A percentile compares a stretch with the other conserved stretches of the same genome.
phyloP scores from a whole-genome alignment of 2,113 vertebrate species.

The Apistogramma diplotaenia region DNA sequence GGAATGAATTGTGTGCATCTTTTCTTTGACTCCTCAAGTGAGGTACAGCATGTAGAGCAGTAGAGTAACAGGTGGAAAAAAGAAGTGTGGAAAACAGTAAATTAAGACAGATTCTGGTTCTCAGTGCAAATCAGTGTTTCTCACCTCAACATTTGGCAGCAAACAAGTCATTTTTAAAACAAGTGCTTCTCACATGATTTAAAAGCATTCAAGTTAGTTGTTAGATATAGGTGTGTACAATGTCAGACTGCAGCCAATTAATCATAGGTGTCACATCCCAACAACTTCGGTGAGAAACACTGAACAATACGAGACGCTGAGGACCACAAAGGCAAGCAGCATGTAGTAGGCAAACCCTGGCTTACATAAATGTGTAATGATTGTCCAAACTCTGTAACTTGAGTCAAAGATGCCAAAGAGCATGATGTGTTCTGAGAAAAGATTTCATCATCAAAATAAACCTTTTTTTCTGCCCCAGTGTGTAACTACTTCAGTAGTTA shows the following conservation, averaged over 20 bases:
- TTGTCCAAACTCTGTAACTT: neutral
- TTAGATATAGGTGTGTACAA: neutral
- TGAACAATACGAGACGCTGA: neutral
- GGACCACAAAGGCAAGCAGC: neutral
- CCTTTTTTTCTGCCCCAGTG: neutral
- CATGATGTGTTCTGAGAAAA: neutral
- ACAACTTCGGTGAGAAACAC: neutral
- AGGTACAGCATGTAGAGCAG: neutral
- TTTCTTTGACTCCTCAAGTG: neutral
- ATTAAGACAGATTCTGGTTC: neutral
- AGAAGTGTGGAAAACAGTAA: neutral
- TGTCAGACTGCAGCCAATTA: neutral
- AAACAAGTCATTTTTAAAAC: neutral
- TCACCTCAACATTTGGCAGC: neutral
- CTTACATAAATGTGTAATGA: neutral
- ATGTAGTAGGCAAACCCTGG: neutral
- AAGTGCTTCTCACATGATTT: neutral
- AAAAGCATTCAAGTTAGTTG: neutral
- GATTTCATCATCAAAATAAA: neutral
- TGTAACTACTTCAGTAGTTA: neutral
- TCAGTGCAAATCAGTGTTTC: neutral
- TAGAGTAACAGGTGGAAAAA: slow-evolving; percentile 7
- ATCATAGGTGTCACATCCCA: rapidly evolving
- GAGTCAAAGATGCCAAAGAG: neutral
- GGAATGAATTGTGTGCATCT: neutral